Evolutionary conservation across 30 jellyfish, hydroid and myxozoan genomes (phyloP).

Genomic region (Rhopilema esculentum): DNA sequence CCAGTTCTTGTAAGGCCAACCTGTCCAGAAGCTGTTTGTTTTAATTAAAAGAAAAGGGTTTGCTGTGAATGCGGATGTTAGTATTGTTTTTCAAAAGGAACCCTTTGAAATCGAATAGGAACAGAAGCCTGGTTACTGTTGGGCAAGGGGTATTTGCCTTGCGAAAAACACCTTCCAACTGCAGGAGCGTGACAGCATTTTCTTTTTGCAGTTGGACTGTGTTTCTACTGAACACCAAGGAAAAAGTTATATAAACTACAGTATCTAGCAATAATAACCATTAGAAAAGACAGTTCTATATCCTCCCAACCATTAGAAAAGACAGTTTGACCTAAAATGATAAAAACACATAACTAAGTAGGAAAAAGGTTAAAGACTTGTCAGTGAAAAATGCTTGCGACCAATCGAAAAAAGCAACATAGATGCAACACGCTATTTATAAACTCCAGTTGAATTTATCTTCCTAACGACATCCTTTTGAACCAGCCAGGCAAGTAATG

Average conservation of each 20-base stretch:
- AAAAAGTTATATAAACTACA: not conserved
- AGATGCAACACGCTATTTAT: not conserved
- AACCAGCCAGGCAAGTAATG: slow-evolving; percentile 10
- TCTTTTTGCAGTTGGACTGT: slow-evolving; percentile 2
- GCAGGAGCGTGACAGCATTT: not conserved
- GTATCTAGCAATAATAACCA: not conserved
- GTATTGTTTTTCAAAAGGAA: not conserved
- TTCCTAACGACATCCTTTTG: slow-evolving; percentile 2
- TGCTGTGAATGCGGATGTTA: slow-evolving; percentile 1
- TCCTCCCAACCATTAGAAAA: slow-evolving; percentile 19
- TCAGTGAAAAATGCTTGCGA: not conserved
- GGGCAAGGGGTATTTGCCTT: slow-evolving; percentile 9
- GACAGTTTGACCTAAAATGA: slow-evolving; percentile 1
- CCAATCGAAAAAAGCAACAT: not conserved
- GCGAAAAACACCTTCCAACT: not conserved
- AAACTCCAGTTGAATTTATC: not conserved
- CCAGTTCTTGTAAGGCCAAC: slow-evolving; percentile 17
- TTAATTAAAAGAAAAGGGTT: not conserved
- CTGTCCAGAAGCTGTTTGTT: not conserved
- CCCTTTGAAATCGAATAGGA: slow-evolving; percentile 6
- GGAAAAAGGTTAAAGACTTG: not conserved
- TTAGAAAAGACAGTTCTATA: not conserved
- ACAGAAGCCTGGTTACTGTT: not conserved
- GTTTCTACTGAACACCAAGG: slow-evolving; percentile 8
- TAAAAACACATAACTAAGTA: not conserved